These are phyloP conservation scores for Philypnodon macrostomus DNA, from an alignment of 2,797 vertebrate genomes.

Conservation along the genomic window DNA sequence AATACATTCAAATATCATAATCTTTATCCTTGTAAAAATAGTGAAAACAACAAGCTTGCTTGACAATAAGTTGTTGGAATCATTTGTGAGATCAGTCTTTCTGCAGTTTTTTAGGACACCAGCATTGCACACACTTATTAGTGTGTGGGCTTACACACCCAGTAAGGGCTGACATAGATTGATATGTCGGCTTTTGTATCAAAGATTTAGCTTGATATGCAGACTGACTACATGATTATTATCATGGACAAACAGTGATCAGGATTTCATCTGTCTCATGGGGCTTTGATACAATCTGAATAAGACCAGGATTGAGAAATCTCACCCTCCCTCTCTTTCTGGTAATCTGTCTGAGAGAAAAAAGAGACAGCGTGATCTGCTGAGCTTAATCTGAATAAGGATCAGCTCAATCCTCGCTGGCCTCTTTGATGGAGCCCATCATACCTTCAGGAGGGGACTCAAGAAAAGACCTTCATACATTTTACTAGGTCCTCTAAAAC, in stretches of 20 bases:
- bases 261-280: conserved; percentile 66
- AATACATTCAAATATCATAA: too few relatives aligned
- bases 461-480: conserved; percentile 59
- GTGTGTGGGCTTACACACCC: conserved; percentile 38
- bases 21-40: not conserved
- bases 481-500: too few relatives aligned
- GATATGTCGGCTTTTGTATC: conserved; percentile 57
- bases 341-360: conserved; percentile 55
- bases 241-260: conserved; percentile 64
- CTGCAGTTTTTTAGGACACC: conserved; percentile 20
- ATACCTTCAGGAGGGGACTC: conserved; percentile 39
- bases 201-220: conserved; percentile 59
- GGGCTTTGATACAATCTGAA: conserved; percentile 68
- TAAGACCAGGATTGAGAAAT: conserved; percentile 62
- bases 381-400: conserved; percentile 68
- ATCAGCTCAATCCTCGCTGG: conserved; percentile 69
- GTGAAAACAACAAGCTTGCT: not conserved
- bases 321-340: conserved; percentile 34
- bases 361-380: conserved; percentile 38
- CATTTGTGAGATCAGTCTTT: not conserved
- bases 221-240: conserved; percentile 65
- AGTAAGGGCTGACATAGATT: conserved; percentile 63
- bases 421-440: conserved; percentile 67
- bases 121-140: conserved; percentile 31
- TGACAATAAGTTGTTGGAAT: not conserved